Evolutionary conservation across 2,888 invertebrate species (phyloP), one percentile per base, ranked within the genome.

Genomic region (Tenthredo scrophulariae): DNA sequence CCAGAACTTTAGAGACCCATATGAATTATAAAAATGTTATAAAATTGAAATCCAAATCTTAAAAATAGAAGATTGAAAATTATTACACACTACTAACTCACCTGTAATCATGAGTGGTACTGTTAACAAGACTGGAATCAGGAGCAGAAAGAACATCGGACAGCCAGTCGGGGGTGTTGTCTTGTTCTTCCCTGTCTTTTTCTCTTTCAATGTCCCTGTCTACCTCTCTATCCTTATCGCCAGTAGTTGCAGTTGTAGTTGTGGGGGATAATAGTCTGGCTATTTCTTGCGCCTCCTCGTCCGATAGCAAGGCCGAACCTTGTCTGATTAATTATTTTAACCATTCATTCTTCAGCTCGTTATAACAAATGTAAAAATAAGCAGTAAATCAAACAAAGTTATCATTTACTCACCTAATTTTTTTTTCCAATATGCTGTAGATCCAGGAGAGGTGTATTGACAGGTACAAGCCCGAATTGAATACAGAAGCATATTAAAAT

Each of bases 211-310:
- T 94, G 90, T 95, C 95, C 92, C 94, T 94, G 92, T 95, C 94
- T 91, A 95, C 95, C 88, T 94, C 94, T 86, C 90, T 91, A 65
- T 90, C 91, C 84, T 87, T 87, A 84, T 89, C 88, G 33, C 86
- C 87, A 50, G 90, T 90, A 50, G 87, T 83, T 54, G 86, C 86
- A 85, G 86, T 88, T 87, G 85, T 86, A 83, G 87, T 85, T 86
- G 90, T 91, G 15, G 96, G 96, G 88, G 96, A 96, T 90, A 98
- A 93, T 92, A 98, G 95, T 91, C 97, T 96, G 89, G 97, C 97
- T 88, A 98, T 97, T 95, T 98, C 97, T 93, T 97, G 97, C 89
- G 98, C 98, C 94, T 98, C 97, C 94, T 98, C 98, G 93, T 98
- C 98, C 86, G 97, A 97, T 91, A 97, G 95, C 91, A 97, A 94